Evolutionary conservation across 2,113 vertebrate genomes (phyloP).

Genomic region (Lichenostomus cassidix): DNA sequence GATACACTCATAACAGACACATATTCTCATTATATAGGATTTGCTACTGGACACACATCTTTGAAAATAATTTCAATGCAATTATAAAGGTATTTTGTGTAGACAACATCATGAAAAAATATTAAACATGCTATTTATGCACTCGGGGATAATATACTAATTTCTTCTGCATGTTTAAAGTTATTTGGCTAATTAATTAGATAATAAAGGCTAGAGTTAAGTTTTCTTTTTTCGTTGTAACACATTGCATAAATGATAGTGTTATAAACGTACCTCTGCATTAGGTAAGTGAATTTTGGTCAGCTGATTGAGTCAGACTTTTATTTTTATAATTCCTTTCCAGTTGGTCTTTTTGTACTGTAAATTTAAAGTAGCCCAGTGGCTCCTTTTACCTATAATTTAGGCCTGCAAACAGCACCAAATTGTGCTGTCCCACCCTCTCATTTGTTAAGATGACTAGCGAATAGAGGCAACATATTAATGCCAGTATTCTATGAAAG

Average conservation of each 20-base stretch:
- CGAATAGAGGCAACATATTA: slow-evolving; percentile 33
- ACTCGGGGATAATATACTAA: not conserved
- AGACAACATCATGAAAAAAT: slow-evolving; percentile 52
- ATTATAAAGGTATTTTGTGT: slow-evolving; percentile 62
- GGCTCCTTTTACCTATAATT: slow-evolving; percentile 40
- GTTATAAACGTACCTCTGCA: slow-evolving; percentile 58
- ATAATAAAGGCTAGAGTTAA: slow-evolving; percentile 43
- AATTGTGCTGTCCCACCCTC: not conserved
- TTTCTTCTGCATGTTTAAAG: slow-evolving; percentile 43
- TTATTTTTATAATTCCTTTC: slow-evolving; percentile 44
- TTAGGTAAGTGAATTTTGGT: slow-evolving; percentile 59
- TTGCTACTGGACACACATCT: slow-evolving; percentile 68
- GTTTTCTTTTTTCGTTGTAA: slow-evolving; percentile 58
- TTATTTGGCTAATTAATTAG: slow-evolving; percentile 48
- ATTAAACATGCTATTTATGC: slow-evolving; percentile 27
- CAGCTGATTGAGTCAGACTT: slow-evolving; percentile 64
- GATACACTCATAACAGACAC: slow-evolving; percentile 56
- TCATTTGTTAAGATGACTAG: slow-evolving; percentile 4
- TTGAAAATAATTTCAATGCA: slow-evolving; percentile 64
- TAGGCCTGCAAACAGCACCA: slow-evolving; percentile 43
- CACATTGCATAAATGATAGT: slow-evolving; percentile 57
- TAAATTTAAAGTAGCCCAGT: slow-evolving; percentile 52
- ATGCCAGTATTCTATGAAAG: slow-evolving; percentile 12
- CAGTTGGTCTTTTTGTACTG: slow-evolving; percentile 52
- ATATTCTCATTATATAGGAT: slow-evolving; percentile 70